Conservation (phyloP, 2,113 vertebrate genomes). For the Anthoscopus minutus region DNA sequence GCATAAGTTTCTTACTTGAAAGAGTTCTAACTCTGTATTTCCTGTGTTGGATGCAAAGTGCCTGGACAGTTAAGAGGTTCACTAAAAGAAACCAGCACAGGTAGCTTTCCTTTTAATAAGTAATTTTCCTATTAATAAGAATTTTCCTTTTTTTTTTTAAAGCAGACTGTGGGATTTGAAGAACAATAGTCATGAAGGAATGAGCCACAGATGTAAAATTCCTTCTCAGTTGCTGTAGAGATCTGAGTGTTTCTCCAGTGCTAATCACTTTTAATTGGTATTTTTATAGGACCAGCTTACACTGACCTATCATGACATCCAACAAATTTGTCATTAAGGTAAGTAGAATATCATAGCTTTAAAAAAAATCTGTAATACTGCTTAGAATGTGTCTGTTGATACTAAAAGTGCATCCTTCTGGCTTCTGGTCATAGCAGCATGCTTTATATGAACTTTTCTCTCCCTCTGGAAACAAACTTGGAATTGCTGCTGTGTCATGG, state of each 20-base stretch:
- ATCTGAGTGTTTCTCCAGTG: background rate
- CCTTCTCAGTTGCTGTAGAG: background rate
- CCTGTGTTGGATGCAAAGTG: background rate
- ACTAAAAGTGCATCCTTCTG: background rate
- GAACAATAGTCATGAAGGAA: background rate
- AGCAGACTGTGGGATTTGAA: background rate
- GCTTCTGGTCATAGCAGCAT: background rate
- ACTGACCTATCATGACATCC: conserved; percentile 56
- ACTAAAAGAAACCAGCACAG: background rate
- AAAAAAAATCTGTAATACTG: background rate
- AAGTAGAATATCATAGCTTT: conserved; percentile 16
- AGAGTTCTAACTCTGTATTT: background rate
- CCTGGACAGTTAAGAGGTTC: background rate
- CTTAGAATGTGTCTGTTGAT: background rate
- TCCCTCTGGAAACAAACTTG: background rate
- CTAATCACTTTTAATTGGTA: background rate
- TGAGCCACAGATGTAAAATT: background rate
- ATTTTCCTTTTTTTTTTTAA: background rate
- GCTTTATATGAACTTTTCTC: background rate
- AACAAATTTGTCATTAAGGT: conserved; percentile 75
- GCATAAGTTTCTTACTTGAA: background rate
- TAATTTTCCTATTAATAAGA: background rate
- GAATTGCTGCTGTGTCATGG: background rate
- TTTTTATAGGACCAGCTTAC: conserved; percentile 33
- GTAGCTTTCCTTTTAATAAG: too few relatives aligned